Conservation (phyloP, 2,888 invertebrate species). For the Matsumyia berberina region DNA sequence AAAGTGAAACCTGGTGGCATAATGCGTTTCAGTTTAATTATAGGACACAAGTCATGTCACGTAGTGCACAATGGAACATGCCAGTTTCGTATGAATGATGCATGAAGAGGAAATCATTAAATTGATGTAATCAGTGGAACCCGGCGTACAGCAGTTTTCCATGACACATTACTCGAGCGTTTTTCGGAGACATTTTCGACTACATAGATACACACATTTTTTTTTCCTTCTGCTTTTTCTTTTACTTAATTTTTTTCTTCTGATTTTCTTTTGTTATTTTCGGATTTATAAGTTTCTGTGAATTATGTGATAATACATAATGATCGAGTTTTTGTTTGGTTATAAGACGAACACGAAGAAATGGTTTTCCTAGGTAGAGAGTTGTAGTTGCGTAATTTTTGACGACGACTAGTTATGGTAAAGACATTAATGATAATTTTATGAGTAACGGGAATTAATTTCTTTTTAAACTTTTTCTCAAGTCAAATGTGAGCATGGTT, state of each 20-base stretch:
- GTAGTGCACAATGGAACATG: conserved; percentile 25
- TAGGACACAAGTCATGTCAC: conserved; percentile 41
- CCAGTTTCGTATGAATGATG: conserved; percentile 25
- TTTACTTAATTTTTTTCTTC: conserved; percentile 6
- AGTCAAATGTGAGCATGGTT: too few relatives aligned
- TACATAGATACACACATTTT: too few relatives aligned
- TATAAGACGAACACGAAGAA: not conserved
- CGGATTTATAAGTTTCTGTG: conserved; percentile 12
- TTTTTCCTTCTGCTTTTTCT: not conserved
- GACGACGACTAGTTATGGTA: not conserved
- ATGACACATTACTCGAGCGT: conserved; percentile 13
- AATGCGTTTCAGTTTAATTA: conserved; percentile 52
- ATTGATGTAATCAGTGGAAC: conserved; percentile 33
- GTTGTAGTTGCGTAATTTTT: conserved; percentile 26
- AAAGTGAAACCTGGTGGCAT: conserved; percentile 65
- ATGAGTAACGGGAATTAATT: not conserved
- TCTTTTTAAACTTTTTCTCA: not conserved
- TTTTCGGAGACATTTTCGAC: conserved; percentile 31
- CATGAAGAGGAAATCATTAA: conserved; percentile 40
- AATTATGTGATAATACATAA: conserved; percentile 43
- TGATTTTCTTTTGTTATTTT: conserved; percentile 1
- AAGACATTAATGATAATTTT: conserved; percentile 3
- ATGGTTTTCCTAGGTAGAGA: conserved; percentile 21
- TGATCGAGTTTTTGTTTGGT: conserved; percentile 5
- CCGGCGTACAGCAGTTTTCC: conserved; percentile 21